phyloP scores from a whole-genome alignment of 2,113 vertebrate species.

The Elephas maximus region DNA sequence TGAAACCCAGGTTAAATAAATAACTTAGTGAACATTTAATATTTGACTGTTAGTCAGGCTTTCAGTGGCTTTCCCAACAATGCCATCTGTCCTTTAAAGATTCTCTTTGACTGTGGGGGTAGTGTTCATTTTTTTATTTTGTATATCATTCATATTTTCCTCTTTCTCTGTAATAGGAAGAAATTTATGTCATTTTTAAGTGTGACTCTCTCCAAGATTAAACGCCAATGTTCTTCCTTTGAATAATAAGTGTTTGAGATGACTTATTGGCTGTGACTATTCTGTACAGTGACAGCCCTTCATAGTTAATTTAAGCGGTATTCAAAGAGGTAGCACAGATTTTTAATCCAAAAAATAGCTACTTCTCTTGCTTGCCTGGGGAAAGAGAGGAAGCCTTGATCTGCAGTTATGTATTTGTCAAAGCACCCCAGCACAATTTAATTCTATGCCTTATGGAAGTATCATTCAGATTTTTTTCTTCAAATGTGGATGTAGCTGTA shows the following conservation, averaged over 20 bases:
- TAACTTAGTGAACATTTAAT: neutral
- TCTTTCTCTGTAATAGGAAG: conserved; percentile 10
- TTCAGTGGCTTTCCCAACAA: neutral
- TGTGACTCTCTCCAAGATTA: conserved; percentile 36
- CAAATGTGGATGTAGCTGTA: conserved; percentile 45
- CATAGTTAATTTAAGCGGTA: neutral
- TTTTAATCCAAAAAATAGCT: conserved; percentile 36
- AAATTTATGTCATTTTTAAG: conserved; percentile 45
- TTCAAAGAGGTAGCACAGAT: conserved; percentile 60
- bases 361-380: neutral
- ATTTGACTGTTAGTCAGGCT: neutral
- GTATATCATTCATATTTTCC: neutral
- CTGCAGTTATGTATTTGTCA: neutral
- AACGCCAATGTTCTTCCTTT: conserved; percentile 58
- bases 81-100: neutral
- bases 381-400: neutral
- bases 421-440: conserved; percentile 16
- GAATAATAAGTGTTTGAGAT: conserved; percentile 53
- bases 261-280: conserved; percentile 45
- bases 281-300: neutral
- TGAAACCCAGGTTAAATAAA: neutral
- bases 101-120: neutral
- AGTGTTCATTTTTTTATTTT: neutral
- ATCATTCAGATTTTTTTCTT: conserved; percentile 55
- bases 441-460: conserved; percentile 18